A percentile compares a stretch with the other conserved stretches of the same genome.
Evolutionary conservation across 2,113 vertebrate species (phyloP).

Genomic region (Pongo pygmaeus): DNA sequence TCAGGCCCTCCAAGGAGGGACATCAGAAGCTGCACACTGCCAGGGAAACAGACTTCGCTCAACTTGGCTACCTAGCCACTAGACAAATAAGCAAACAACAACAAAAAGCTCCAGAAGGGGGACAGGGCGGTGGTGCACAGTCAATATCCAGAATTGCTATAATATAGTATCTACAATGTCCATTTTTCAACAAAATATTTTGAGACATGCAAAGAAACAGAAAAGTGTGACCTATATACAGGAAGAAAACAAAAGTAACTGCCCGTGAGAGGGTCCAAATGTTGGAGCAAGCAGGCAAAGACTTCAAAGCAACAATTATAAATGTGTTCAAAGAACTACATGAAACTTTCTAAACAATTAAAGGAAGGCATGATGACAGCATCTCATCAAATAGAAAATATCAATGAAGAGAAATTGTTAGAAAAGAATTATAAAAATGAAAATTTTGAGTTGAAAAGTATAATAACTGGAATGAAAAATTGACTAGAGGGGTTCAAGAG

Average conservation of each 20-base stretch:
- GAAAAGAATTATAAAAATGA: background rate
- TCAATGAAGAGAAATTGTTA: background rate
- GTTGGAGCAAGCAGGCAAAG: background rate
- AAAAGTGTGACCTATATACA: background rate
- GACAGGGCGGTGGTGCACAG: no score
- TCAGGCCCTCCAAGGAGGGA: background rate
- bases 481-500: background rate
- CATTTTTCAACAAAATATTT: background rate
- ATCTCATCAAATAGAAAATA: background rate
- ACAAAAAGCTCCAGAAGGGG: background rate
- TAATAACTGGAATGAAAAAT: slow-evolving; percentile 11
- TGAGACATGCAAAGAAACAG: background rate
- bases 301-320: background rate
- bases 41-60: background rate
- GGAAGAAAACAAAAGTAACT: background rate
- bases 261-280: background rate
- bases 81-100: background rate
- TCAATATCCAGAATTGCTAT: background rate
- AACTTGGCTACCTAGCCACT: background rate
- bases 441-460: background rate
- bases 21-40: background rate
- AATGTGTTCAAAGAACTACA: background rate
- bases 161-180: background rate
- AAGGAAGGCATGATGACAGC: background rate
- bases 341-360: background rate